Conservation (phyloP, 2,797 vertebrate genomes). For the Xerus rutilus region DNA sequence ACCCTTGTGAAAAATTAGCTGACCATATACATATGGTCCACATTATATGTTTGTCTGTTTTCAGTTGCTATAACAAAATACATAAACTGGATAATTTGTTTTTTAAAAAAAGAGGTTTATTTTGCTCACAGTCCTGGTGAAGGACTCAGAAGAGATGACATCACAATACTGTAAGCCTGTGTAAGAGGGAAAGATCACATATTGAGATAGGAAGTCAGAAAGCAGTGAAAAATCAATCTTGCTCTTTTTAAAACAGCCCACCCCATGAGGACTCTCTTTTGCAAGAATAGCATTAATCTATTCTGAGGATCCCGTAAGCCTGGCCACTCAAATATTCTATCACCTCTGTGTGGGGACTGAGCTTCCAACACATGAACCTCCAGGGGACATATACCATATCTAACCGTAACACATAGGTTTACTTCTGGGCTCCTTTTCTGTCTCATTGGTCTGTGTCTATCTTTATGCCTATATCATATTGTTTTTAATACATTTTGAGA, state of each 20-base stretch:
- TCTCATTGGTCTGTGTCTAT: background rate
- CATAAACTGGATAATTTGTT: background rate
- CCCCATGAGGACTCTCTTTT: background rate
- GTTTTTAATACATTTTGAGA: constrained; percentile 7
- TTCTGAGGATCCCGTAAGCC: background rate
- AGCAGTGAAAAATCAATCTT: too few relatives aligned
- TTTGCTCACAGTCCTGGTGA: background rate
- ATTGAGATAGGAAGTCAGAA: too few relatives aligned
- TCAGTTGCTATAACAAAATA: background rate
- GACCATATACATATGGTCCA: background rate
- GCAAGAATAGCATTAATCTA: background rate
- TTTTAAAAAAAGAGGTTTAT: background rate
- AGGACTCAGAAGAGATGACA: background rate
- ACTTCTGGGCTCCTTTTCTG: background rate
- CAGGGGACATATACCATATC: background rate
- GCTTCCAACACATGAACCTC: too few relatives aligned
- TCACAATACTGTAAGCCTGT: background rate
- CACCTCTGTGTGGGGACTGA: background rate
- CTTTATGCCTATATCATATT: background rate
- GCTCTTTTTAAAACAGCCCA: background rate
- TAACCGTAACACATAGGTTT: background rate
- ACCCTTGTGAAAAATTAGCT: background rate
- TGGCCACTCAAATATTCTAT: background rate
- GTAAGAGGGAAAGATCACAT: too few relatives aligned
- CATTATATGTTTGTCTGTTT: background rate